Base-by-base conservation (phyloP, 1,140 invertebrate species). In the Tetramorium alpestre region DNA sequence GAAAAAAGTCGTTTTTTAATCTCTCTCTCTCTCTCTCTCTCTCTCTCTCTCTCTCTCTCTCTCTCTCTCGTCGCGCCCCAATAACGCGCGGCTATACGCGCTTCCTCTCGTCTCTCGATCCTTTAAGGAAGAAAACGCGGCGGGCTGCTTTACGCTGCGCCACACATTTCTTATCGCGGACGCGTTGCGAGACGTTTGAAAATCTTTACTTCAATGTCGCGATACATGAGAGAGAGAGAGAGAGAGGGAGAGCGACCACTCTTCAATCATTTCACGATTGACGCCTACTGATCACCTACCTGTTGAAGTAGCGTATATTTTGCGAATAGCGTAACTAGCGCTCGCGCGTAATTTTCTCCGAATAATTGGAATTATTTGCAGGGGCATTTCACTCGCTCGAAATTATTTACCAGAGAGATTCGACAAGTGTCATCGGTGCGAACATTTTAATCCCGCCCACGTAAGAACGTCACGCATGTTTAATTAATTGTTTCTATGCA, bases 1-100 rank as follows among this genome's bases (percentile, higher is more conserved):
- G 16, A n/a, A 28, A 60, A 91, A 65, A 64, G 91, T 92, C 88
- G 88, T 89, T 93, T 94, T 60, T 94, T 93, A 92, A 93, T 92
- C 92, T 94, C 92, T 94, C 89, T 33, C 28, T 94, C 92, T 94
- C 89, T 33, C 28, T 33, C 33, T 22, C 22, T 22, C 22, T 22
- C 22, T 22, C 22, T 22, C 22, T 22, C 22, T 22, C 22, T 22
- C 22, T 22, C 22, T 92, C 92, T 94, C 92, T 94, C 89, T 33
- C 28, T 33, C 33, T 33, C 33, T 33, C 33, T 33, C 33, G 88
- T 88, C 91, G 80, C 87, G 87, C 87, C 76, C 80, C 88, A 85
- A 82, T 91, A 87, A 91, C 86, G 81, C 89, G 69, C 51, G n/a
- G 58, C 7, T 11, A 10, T 49, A 13, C 11, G 41, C 8, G 10